Evolutionary conservation across 1,140 invertebrate species (phyloP), one percentile per base, ranked within the genome.

Genomic region (Trypoxylus dichotomus): DNA sequence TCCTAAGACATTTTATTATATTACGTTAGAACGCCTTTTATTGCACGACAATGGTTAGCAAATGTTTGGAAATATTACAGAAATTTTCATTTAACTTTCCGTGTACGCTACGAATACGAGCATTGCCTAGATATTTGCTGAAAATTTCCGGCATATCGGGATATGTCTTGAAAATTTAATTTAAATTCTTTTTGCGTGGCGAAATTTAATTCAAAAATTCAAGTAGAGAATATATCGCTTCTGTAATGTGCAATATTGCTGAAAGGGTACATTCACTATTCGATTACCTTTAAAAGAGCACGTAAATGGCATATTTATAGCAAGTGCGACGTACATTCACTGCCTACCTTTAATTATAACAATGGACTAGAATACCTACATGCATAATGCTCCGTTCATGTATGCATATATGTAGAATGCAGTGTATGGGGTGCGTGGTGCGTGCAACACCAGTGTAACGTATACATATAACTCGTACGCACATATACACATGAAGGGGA

Each of bases 331-430:
- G 54, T 60, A 21, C 32, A 54, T 58, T 29, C 74, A 58, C 43
- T 10, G 47, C 37, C 76, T 15, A 76, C 37, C 76, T 32, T 60
- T 37, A 76, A 76, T 37, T 76, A 68, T 21, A 76, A 68, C 32
- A 76, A 76, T 76, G 58, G 54, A 60, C 58, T 76, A 25, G 58
- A 68, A 63, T 58, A 58, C 19, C 74, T 47, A 68, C 76, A 47
- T 68, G 43, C n/a, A 43, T 58, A 25, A 76, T 47, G 24, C 7
- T 24, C n/a, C 75, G 43, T 58, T 37, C 27, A 60, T 60, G 54
- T 27, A 41, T 43, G 41, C 24, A 29, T 43, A 41, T 77, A 19
- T n/a, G n/a, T 27, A 27, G 58, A 27, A 58, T 41, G 76, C 27
- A 71, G 24, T 54, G 32, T 71, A 32, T 47, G 74, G 43, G 37